Conservation (phyloP, 2,888 invertebrate genomes). For the Balanococcus diminutus region DNA sequence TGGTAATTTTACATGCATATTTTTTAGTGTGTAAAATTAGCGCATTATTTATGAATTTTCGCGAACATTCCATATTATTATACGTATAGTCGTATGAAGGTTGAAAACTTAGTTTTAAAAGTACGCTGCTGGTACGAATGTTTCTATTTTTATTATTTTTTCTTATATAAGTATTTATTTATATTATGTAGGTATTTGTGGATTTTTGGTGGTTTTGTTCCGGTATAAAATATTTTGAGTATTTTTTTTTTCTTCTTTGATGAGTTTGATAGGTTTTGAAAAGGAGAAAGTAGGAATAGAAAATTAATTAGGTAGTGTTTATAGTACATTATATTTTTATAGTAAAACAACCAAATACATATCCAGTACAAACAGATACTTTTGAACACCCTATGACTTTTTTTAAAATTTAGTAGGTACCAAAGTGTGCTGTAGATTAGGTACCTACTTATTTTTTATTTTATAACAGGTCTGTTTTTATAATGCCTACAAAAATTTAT, state of each 20-base stretch:
- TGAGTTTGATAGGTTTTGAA: not conserved
- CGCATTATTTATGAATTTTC: not conserved
- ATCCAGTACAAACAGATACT: not conserved
- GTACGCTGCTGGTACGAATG: slow-evolving; percentile 3
- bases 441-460: not conserved
- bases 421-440: no score
- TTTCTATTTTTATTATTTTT: slow-evolving; percentile 15
- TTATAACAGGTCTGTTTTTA: not conserved
- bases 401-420: not conserved
- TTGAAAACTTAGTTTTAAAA: not conserved
- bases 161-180: not conserved
- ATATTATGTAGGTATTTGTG: not conserved
- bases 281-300: no score
- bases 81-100: not conserved
- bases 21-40: not conserved
- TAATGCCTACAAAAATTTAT: not conserved
- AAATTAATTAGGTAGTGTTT: not conserved
- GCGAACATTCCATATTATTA: not conserved
- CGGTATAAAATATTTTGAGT: no score
- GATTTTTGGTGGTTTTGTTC: not conserved
- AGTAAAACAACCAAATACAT: not conserved
- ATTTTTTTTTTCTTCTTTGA: not conserved
- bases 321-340: not conserved
- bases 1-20: slow-evolving; percentile 34
- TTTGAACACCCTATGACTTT: not conserved